Evolutionary conservation across 2,888 invertebrate species (phyloP).

Genomic region (Pseudococcus jackbeardsleyi): DNA sequence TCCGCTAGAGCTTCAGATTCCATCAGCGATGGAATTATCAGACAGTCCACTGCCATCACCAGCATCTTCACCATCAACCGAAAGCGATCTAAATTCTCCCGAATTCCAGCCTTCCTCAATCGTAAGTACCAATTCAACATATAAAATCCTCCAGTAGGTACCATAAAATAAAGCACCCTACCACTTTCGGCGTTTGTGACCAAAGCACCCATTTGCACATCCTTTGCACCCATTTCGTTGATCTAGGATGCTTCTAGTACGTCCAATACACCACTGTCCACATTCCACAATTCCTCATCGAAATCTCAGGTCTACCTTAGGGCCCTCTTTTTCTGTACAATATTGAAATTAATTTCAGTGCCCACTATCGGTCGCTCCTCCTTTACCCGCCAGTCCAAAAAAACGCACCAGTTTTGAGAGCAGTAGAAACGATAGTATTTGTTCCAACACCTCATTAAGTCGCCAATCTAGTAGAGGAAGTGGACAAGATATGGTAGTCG

Average conservation of each 20-base stretch:
- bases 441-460: conserved; percentile 56
- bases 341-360: conserved; percentile 14
- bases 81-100: conserved; percentile 78
- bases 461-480: conserved; percentile 62
- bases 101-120: conserved; percentile 66
- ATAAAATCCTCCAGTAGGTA: background rate
- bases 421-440: conserved; percentile 60
- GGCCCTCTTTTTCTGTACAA: background rate
- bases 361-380: conserved; percentile 48
- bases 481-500: conserved; percentile 57
- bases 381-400: conserved; percentile 32
- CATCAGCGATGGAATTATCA: conserved; percentile 80
- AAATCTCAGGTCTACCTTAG: background rate
- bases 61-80: conserved; percentile 79
- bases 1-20: conserved; percentile 84
- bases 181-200: background rate
- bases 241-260: conserved; percentile 10
- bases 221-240: conserved; percentile 21
- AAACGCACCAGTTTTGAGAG: conserved; percentile 56
- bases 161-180: background rate
- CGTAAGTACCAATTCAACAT: conserved; percentile 20
- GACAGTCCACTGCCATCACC: conserved; percentile 77
- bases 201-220: background rate
- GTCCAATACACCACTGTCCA: conserved; percentile 15
- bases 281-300: background rate